These are phyloP conservation scores for Volucella zonaria DNA, from an alignment of 2,888 invertebrate species.

Conservation along the genomic window DNA sequence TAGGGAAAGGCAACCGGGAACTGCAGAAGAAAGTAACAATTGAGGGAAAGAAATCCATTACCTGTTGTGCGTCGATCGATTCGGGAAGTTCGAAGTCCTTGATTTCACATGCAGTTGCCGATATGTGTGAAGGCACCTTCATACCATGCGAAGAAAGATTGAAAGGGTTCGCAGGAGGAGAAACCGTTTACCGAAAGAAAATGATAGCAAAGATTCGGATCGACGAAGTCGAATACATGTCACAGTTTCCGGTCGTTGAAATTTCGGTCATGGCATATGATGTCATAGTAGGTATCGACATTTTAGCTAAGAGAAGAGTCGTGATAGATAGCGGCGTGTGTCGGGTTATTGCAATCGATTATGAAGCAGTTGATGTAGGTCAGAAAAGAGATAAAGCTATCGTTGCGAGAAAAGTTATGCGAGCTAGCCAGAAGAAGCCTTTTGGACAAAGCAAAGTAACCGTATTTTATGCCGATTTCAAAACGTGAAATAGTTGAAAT, in stretches of 20 bases:
- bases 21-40: conserved; percentile 22
- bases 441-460: conserved; percentile 8
- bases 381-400: too few relatives aligned
- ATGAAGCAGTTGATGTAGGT: too few relatives aligned
- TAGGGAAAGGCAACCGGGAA: neutral
- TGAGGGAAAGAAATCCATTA: conserved; percentile 5
- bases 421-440: too few relatives aligned
- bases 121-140: conserved; percentile 1
- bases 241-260: conserved; percentile 37
- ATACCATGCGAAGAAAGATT: conserved; percentile 26
- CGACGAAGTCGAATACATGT: conserved; percentile 10
- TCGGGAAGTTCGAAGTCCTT: conserved; percentile 57
- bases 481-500: neutral
- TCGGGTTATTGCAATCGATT: neutral
- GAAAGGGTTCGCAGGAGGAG: conserved; percentile 44
- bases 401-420: too few relatives aligned
- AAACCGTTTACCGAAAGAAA: conserved; percentile 17
- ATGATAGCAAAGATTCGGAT: neutral
- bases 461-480: too few relatives aligned
- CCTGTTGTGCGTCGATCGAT: conserved; percentile 43
- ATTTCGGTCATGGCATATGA: conserved; percentile 11
- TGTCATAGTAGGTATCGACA: conserved; percentile 4
- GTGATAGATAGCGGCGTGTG: conserved; percentile 25
- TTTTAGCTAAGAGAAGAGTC: conserved; percentile 3
- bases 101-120: conserved; percentile 8